Percentiles rank a stretch among this genome's conserved stretches.
Evolutionary conservation across 2,797 vertebrate genomes (phyloP).

Genomic region (Tokudaia muenninki): DNA sequence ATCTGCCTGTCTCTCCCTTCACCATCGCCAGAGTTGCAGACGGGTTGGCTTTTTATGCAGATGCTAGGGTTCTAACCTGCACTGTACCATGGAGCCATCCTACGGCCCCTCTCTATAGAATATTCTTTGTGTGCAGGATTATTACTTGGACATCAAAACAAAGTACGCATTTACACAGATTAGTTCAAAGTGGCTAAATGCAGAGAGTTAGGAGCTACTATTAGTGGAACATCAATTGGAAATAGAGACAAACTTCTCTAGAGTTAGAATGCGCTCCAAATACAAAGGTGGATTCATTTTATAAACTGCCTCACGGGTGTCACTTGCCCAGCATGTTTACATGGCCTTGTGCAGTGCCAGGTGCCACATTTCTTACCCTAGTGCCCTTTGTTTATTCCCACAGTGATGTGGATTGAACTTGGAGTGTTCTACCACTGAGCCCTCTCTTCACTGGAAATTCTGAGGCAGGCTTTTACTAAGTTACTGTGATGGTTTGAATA

Average conservation of each 20-base stretch:
- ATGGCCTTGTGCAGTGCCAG: background rate
- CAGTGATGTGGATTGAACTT: background rate
- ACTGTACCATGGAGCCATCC: background rate
- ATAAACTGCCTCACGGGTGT: background rate
- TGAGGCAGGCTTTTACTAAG: background rate
- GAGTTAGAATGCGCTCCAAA: background rate
- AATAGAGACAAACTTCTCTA: conserved; percentile 38
- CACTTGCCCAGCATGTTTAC: background rate
- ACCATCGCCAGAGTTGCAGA: background rate
- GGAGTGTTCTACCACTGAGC: background rate
- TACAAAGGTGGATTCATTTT: background rate
- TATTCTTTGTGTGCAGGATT: background rate
- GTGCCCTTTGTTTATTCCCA: background rate
- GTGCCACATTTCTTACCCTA: background rate
- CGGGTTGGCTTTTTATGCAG: background rate
- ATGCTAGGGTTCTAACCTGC: background rate
- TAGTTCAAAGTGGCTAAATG: conserved; percentile 25
- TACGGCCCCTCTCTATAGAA: background rate
- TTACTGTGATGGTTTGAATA: background rate
- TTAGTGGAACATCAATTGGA: background rate
- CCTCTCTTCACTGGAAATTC: background rate
- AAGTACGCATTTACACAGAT: background rate
- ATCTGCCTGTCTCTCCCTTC: background rate
- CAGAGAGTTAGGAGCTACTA: conserved; percentile 15
- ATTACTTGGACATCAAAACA: conserved; percentile 14